A percentile compares a stretch with the other conserved stretches of the same genome.
Conservation (phyloP, 2,888 invertebrate species). For the Mactromeris polynyma region DNA sequence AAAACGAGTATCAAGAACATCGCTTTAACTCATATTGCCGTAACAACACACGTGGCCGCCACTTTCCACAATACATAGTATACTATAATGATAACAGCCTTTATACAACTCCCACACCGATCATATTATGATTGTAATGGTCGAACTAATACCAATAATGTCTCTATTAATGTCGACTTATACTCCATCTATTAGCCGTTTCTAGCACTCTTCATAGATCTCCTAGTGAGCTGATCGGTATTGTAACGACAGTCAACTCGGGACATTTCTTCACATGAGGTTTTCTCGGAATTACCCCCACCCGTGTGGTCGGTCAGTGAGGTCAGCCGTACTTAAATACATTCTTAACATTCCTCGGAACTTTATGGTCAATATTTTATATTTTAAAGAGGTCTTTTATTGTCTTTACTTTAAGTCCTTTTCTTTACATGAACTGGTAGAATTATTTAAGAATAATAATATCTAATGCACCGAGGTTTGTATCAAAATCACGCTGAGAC, state of each 20-base stretch:
- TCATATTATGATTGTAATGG: neutral
- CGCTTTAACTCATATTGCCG: too few relatives aligned
- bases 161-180: conserved; percentile 1
- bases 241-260: neutral
- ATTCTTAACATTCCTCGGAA: neutral
- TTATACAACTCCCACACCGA: neutral
- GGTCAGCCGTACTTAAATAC: conserved; percentile 11
- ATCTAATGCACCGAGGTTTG: too few relatives aligned
- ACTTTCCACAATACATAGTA: neutral
- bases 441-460: too few relatives aligned
- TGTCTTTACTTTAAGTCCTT: too few relatives aligned
- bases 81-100: neutral
- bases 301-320: conserved; percentile 7
- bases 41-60: neutral
- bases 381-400: too few relatives aligned
- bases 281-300: conserved; percentile 20
- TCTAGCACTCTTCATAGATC: conserved; percentile 3
- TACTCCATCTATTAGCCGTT: neutral
- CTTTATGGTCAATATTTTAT: neutral
- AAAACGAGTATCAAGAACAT: too few relatives aligned
- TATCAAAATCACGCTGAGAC: too few relatives aligned
- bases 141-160: neutral
- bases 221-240: neutral
- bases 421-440: too few relatives aligned
- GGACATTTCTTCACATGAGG: conserved; percentile 18